phyloP scores from a whole-genome alignment of 2,113 vertebrate species.

The Rhodinocichla rosea region DNA sequence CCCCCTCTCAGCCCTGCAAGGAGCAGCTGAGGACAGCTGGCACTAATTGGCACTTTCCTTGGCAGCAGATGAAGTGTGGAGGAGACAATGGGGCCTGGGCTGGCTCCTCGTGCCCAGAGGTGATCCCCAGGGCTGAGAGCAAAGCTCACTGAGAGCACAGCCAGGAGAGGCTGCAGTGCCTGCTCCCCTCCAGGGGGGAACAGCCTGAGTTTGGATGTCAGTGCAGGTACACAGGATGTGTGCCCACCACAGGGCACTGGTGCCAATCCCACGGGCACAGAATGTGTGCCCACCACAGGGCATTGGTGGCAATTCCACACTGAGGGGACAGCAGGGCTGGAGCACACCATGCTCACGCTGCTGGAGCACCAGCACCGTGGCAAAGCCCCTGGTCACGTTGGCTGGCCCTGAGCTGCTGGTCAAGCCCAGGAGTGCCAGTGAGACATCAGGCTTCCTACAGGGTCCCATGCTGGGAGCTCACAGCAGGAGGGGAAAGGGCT shows the following conservation, averaged over 20 bases:
- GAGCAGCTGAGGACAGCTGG: not conserved
- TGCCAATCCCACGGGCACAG: accelerated
- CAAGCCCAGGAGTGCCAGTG: not conserved
- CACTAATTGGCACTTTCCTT: conserved; percentile 33
- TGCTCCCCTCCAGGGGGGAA: not conserved
- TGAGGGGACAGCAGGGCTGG: not conserved
- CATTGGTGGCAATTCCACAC: too few species aligned
- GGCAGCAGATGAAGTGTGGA: not conserved
- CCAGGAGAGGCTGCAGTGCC: not conserved
- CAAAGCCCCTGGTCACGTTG: not conserved
- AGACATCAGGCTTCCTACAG: not conserved
- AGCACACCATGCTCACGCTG: accelerated
- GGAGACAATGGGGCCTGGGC: conserved; percentile 18
- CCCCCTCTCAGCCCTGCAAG: not conserved
- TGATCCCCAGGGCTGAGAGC: not conserved
- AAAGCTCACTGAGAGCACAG: not conserved
- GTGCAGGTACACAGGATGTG: not conserved
- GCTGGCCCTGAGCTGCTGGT: not conserved
- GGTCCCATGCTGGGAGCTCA: not conserved
- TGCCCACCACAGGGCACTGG: not conserved
- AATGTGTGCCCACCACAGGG: too few species aligned
- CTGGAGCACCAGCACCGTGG: accelerated
- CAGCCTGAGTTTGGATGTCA: accelerated
- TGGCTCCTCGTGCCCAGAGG: not conserved
- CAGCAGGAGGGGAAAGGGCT: not conserved